Percentiles rank a stretch among this genome's conserved stretches.
Evolutionary conservation across 2,888 invertebrate species (phyloP).

Genomic region (Junonia oenone): DNA sequence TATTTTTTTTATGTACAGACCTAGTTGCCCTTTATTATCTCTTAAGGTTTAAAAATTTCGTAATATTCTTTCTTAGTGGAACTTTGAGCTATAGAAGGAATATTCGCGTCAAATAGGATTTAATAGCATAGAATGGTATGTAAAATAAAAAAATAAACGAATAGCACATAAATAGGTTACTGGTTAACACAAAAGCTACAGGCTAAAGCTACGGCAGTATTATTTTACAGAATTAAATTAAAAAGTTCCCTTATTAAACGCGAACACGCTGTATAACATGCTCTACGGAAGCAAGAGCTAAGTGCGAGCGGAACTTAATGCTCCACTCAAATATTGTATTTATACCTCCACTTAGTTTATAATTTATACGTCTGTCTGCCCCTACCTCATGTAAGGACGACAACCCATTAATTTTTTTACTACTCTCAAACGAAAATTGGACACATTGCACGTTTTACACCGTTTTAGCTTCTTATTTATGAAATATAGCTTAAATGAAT

Average conservation of each 20-base stretch:
- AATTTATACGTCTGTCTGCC: constrained; percentile 26
- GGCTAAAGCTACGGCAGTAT: no score
- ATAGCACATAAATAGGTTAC: no score
- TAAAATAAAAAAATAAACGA: no score
- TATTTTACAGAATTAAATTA: neutral
- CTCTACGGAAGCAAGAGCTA: constrained; percentile 32
- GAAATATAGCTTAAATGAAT: neutral
- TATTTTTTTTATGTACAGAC: no score
- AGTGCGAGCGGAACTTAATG: constrained; percentile 34
- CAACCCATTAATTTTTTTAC: constrained; percentile 21
- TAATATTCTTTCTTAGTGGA: no score
- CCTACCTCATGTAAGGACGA: constrained; percentile 16
- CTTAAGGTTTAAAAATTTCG: no score
- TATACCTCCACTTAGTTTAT: constrained; percentile 30
- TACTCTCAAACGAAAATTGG: constrained; percentile 14
- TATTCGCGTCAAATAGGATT: no score
- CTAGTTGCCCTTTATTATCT: no score
- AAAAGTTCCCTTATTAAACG: neutral
- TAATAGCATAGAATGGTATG: no score
- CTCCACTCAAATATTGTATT: constrained; percentile 33
- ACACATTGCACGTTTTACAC: constrained; percentile 9
- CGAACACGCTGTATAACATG: constrained; percentile 23
- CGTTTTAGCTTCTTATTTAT: neutral
- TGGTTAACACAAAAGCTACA: no score
- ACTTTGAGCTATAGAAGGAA: no score